A percentile compares a stretch with the other conserved stretches of the same genome.
These are phyloP conservation scores for Listrodromus nycthemerus DNA, from an alignment of 2,888 invertebrate genomes.

Conservation along the genomic window DNA sequence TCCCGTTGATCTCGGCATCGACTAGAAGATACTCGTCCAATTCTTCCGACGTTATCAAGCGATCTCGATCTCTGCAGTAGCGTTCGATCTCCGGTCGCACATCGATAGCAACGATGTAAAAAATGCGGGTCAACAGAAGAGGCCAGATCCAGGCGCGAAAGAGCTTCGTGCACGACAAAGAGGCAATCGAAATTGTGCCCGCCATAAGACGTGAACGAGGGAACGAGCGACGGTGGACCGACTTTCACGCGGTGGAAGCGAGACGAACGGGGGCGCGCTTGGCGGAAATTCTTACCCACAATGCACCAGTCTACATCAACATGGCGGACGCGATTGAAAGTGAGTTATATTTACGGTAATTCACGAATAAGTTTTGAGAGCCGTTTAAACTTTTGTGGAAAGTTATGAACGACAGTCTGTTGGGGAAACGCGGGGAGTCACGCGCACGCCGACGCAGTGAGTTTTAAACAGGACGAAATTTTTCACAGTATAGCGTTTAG, in stretches of 20 bases:
- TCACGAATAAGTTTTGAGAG: conserved; percentile 74
- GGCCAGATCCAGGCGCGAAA: background rate
- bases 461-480: background rate
- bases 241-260: conserved; percentile 24
- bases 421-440: conserved; percentile 45
- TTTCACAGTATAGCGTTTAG: background rate
- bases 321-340: conserved; percentile 93
- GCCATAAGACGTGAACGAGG: background rate
- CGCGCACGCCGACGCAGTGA: background rate
- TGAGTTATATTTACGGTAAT: conserved; percentile 87
- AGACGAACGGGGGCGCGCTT: conserved; percentile 65
- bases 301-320: conserved; percentile 87
- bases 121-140: background rate
- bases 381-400: conserved; percentile 62
- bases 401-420: conserved; percentile 52
- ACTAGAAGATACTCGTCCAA: conserved; percentile 85
- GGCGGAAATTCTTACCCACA: conserved; percentile 79
- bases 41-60: conserved; percentile 84
- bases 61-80: conserved; percentile 84
- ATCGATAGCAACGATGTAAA: conserved; percentile 35
- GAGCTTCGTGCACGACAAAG: background rate
- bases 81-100: conserved; percentile 72
- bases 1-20: conserved; percentile 83
- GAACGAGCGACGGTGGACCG: conserved; percentile 19
- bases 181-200: conserved; percentile 6